Base-by-base conservation (phyloP, 2,113 vertebrate species). In the Malurus elegans region DNA sequence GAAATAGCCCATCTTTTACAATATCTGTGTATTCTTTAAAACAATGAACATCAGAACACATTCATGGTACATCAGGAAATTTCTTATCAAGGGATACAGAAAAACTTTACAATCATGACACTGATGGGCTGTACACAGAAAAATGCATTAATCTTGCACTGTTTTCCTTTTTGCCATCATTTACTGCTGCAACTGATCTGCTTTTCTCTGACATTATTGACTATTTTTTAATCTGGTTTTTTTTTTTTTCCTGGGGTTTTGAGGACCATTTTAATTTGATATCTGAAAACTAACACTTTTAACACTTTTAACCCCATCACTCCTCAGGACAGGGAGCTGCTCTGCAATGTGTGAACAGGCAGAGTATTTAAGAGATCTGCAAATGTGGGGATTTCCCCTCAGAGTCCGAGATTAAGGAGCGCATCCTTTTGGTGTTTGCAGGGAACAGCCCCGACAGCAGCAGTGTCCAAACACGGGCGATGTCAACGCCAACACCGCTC, bases 381-480 rank as follows among this genome's bases (percentile, higher is more conserved):
- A 40, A 78, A 87, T 29, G 3, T 0, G 3, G 51, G 45, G 66
- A 36, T 62, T 75, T 83, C 28, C 13, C 31, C 47, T 62, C 50
- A 19, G 1, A 2, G 34, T 78, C n/a, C 10, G 26, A 18, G 31
- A 56, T 17, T 20, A n/a, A 62, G 80, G 36, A 24, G 25, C 23
- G 17, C 14, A 14, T 48, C 21, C 8, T 0, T 32, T 70, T 48
- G 36, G 32, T 42, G 5, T 47, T 29, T 31, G 23, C 20, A 26
- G 45, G 20, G 51, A 94, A 45, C 38, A 31, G 86, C 48, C 6
- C 14, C 51, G 34, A 15, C n/a, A 12, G 65, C 84, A 21, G 48
- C 18, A 0, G 29, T 24, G 57, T 4, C 23, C 60, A 29, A 51
- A 29, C 0, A 1, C 2, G 36, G 56, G 36, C 76, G 50, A 8